Evolutionary conservation across 2,888 invertebrate species (phyloP), one percentile per base, ranked within the genome.

Genomic region (Rhorus exstirpatorius): DNA sequence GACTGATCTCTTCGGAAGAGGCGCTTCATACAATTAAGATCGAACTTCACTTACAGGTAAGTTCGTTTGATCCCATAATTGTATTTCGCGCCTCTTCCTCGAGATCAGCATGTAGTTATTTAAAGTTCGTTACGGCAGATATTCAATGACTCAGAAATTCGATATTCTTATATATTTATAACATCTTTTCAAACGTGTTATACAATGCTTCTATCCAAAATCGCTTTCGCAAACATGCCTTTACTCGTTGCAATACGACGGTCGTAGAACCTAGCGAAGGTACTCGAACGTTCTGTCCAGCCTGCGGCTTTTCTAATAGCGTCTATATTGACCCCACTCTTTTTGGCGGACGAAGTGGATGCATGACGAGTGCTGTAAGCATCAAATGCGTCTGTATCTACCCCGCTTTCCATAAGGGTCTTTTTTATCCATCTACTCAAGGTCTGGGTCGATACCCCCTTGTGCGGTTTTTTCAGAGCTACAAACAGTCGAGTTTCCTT

Each of bases 401-500:
- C 65, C n/a, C 65, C 49, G 17, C 65, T 31, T 49, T 65, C 14
- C 46, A 12, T 65, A 10, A 65, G 65, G 65, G 65, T 65, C 65
- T 49, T 65, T 65, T 76, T 76, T 19, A 76, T 76, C 75, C 65
- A 76, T 55, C 75, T 49, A 14, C 75, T 76, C 19, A 76, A 26
- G 10, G 65, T 76, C 24, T 76, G 75, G 17, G 51, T 76, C n/a
- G 53, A 76, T 10, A 76, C 65, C 8, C 19, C 14, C 10, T 76
- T 63, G 26, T 51, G 65, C 7, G 65, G 75, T 24, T 49, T 63
- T 24, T 63, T 76, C n/a, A 65, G 24, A 21, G 44, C 49, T 44
- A 67, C 46, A 38, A 67, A 67, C 7, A 74, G 38, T 7, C 24
- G 31, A 38, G 19, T 21, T 8, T 49, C 35, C 6, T 31, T 31